phyloP scores from a whole-genome alignment of 1,140 invertebrate genomes.

The Ganaspis sp. region DNA sequence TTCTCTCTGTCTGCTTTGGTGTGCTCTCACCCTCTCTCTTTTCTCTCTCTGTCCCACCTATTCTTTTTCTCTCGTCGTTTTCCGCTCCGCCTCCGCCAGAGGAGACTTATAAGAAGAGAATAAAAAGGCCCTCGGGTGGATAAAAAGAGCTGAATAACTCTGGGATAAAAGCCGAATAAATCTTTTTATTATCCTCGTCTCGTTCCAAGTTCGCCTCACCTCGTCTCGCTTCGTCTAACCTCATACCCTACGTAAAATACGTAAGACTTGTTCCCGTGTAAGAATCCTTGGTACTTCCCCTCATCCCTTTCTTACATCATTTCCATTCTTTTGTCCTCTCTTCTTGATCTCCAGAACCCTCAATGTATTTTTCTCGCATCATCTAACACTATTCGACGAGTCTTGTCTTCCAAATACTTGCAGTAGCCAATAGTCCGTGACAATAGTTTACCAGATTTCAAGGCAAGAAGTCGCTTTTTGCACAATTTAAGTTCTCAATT shows the following conservation, averaged over 20 bases:
- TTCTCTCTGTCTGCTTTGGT: constrained; percentile 49
- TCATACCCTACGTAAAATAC: constrained; percentile 35
- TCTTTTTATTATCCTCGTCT: constrained; percentile 75
- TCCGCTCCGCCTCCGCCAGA: constrained; percentile 57
- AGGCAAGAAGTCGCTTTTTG: no score
- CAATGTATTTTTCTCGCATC: constrained; percentile 12
- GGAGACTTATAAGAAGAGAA: constrained; percentile 67
- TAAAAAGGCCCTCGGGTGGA: constrained; percentile 66
- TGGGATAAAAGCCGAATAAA: constrained; percentile 76
- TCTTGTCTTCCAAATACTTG: neutral
- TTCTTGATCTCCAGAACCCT: neutral
- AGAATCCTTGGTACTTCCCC: constrained; percentile 30
- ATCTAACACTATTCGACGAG: constrained; percentile 8
- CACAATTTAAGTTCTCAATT: no score
- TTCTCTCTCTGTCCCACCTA: constrained; percentile 44
- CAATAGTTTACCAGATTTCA: no score
- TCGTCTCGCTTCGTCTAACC: constrained; percentile 35
- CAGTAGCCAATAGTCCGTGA: neutral
- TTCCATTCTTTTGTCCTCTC: constrained; percentile 29
- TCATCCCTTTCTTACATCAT: constrained; percentile 40
- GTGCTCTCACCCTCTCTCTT: constrained; percentile 46
- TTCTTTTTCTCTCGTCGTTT: constrained; percentile 59
- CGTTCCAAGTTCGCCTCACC: constrained; percentile 59
- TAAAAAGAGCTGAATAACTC: constrained; percentile 76
- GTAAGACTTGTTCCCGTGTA: constrained; percentile 34